These are phyloP conservation scores for Danio rerio DNA, from an alignment of 2,113 vertebrate species.

Conservation along the genomic window DNA sequence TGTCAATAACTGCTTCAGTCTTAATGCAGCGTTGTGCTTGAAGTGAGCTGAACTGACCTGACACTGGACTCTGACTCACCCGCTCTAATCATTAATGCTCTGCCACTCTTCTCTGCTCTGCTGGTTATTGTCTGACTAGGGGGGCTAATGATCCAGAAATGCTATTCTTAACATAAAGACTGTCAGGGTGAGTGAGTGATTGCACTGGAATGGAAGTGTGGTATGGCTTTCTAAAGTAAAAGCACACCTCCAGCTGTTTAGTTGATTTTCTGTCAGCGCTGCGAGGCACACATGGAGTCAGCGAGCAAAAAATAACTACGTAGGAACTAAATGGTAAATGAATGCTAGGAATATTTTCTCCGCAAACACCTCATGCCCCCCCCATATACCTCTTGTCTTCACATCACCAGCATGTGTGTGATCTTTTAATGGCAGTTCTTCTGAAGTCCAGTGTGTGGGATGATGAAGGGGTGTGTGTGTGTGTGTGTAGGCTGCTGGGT, in stretches of 20 bases:
- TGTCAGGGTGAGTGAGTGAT: constrained; percentile 12
- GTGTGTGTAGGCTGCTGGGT: constrained; percentile 5
- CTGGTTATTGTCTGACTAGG: constrained; percentile 17
- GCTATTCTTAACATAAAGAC: constrained; percentile 22
- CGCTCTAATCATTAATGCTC: constrained; percentile 41
- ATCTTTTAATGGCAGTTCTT: constrained; percentile 17
- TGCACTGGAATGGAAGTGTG: constrained; percentile 12
- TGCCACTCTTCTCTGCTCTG: constrained; percentile 18
- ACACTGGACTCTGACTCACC: constrained; percentile 29
- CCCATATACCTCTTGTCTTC: background rate
- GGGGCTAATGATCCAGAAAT: constrained; percentile 34
- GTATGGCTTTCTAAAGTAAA: background rate
- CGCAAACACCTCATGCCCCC: no score
- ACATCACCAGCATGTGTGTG: background rate
- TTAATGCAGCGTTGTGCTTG: constrained; percentile 7
- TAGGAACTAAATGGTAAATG: background rate
- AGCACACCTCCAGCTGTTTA: constrained; percentile 4
- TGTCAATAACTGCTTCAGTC: background rate
- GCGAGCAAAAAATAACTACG: constrained; percentile 7
- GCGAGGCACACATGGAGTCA: background rate
- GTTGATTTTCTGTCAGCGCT: constrained; percentile 57
- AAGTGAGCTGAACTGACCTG: background rate
- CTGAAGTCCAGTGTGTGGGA: constrained; percentile 4
- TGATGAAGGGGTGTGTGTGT: background rate
- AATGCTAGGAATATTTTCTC: background rate